Percentiles rank a stretch among this genome's conserved stretches.
These are phyloP conservation scores for Camponotus floridanus DNA, from an alignment of 1,140 invertebrate genomes.

Conservation along the genomic window DNA sequence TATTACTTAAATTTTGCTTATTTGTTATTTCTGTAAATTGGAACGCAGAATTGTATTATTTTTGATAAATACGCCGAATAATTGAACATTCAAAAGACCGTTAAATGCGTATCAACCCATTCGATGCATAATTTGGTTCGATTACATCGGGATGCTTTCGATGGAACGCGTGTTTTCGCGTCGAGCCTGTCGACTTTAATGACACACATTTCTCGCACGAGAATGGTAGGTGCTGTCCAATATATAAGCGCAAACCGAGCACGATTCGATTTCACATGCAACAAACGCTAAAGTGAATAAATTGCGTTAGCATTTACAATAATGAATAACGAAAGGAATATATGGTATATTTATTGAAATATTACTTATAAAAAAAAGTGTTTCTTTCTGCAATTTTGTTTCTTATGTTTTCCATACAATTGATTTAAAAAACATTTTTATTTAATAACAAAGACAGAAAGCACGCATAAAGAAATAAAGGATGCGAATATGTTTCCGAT, in stretches of 20 bases:
- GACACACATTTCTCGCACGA: conserved; percentile 49
- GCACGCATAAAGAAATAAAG: not conserved
- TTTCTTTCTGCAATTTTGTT: not conserved
- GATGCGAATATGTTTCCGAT: not conserved
- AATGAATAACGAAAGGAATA: not conserved
- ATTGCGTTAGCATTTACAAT: not conserved
- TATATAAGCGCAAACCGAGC: conserved; percentile 30
- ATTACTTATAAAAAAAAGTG: not conserved
- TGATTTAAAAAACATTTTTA: not conserved
- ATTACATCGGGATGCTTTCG: conserved; percentile 52
- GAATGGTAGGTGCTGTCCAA: conserved; percentile 13
- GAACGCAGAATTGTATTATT: conserved; percentile 34
- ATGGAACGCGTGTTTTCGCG: conserved; percentile 50
- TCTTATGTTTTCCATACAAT: not conserved
- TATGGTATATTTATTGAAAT: not conserved
- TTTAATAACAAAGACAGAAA: not conserved
- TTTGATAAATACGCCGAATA: conserved; percentile 52
- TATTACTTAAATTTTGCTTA: conserved; percentile 47
- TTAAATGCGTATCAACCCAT: conserved; percentile 51
- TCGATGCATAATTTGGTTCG: conserved; percentile 40
- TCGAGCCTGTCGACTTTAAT: conserved; percentile 48
- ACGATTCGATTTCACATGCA: conserved; percentile 12
- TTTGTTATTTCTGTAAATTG: conserved; percentile 44
- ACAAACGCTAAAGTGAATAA: conserved; percentile 15
- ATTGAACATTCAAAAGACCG: conserved; percentile 45